These are phyloP conservation scores for Python bivittatus DNA, from an alignment of 2,113 vertebrate species.

Conservation along the genomic window DNA sequence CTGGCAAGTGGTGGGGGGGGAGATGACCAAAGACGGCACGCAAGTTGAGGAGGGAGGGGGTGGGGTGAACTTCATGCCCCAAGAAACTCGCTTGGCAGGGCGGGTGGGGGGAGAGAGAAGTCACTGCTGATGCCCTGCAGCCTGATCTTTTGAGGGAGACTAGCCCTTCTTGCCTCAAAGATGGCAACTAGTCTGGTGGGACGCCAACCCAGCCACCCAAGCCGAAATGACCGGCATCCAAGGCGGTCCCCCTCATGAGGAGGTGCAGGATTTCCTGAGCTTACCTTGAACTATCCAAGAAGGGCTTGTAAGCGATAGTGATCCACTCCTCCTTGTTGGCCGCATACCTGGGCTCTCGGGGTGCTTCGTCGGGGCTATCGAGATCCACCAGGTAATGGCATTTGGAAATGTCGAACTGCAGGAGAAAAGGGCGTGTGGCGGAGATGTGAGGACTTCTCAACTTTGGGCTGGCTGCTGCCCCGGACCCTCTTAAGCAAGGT, in stretches of 20 bases:
- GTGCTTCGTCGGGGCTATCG: constrained; percentile 77
- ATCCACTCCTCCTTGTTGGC: constrained; percentile 89
- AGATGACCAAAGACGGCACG: neutral
- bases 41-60: neutral
- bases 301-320: constrained; percentile 87
- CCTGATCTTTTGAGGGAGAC: neutral
- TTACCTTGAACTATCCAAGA: constrained; percentile 91
- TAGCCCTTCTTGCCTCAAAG: too few species aligned
- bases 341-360: constrained; percentile 86
- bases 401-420: constrained; percentile 88
- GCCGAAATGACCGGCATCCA: neutral
- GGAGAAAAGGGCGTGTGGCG: neutral
- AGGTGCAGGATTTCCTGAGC: neutral
- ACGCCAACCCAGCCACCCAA: neutral
- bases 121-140: neutral
- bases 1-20: neutral
- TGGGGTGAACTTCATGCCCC: neutral
- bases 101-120: too few species aligned
- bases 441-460: neutral
- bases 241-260: neutral
- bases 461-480: neutral
- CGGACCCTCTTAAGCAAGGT: too few species aligned
- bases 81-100: neutral
- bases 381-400: constrained; percentile 97
- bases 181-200: accelerated